Base-by-base conservation (phyloP, 2,113 vertebrate genomes). In the Tapirus terrestris region DNA sequence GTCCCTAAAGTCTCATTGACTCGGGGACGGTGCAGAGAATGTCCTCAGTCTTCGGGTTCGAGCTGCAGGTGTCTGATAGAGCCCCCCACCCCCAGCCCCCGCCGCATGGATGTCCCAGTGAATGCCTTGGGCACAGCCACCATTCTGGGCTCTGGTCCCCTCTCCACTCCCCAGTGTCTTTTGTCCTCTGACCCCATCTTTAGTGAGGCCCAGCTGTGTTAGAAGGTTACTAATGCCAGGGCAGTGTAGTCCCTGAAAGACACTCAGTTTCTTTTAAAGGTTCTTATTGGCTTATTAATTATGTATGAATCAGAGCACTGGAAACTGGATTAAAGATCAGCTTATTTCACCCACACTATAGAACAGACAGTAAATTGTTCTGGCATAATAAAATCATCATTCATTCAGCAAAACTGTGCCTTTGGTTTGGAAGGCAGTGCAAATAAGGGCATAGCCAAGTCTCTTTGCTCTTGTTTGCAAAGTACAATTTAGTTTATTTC, bases 311-410 rank as follows among this genome's bases (percentile, higher is more conserved):
- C 27, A 21, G 39, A 68, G 67, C 63, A 63, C 67, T 97, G 68
- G 92, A 89, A 96, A 91, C 36, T 85, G 73, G 17, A 56, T 88
- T 94, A 85, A 73, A 93, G 65, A 93, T 89, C 48, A 89, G 85
- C 58, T 86, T 97, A 79, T 83, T 94, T 97, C 91, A 89, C 27
- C 45, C 93, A 89, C 84, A 73, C 23, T 93, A 10, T 79, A 87
- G 51, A 94, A 98, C 81, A 98, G 92, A 76, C 11, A 65, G 73
- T 93, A 91, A 63, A 91, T 97, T 98, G 96, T 97, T 95, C 39
- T 90, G 51, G 25, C 45, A 68, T 90, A 97, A 92, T 92, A 76
- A 76, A 91, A 73, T 95, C 82, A 95, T 60, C 61, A 56, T 85
- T 76, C 21, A 43, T 96, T 97, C 25, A 94, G 81, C 86, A 79